phyloP scores from a whole-genome alignment of 1,140 invertebrate species.

The Pseudomyrmex flavicornis region DNA sequence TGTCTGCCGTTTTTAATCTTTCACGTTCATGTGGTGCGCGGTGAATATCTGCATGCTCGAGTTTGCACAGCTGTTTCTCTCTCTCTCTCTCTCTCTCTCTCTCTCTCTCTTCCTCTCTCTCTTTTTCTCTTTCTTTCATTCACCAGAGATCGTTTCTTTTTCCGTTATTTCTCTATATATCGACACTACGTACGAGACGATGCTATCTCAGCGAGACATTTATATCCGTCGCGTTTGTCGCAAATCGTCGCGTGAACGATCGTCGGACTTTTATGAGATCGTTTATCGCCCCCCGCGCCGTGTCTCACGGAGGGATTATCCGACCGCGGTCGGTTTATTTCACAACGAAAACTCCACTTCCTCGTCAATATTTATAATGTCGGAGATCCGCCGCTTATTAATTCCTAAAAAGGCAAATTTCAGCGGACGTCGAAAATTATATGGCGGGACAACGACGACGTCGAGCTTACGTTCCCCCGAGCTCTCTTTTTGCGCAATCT shows the following conservation, averaged over 20 bases:
- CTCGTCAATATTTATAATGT: constrained; percentile 13
- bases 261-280: constrained; percentile 39
- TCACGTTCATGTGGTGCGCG: constrained; percentile 20
- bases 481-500: constrained; percentile 40
- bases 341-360: constrained; percentile 22
- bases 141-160: neutral
- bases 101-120: too few species aligned
- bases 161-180: neutral
- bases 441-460: constrained; percentile 39
- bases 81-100: too few species aligned
- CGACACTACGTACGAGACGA: neutral
- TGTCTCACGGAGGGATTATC: neutral
- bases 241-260: constrained; percentile 9
- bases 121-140: too few species aligned
- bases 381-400: neutral
- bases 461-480: constrained; percentile 38
- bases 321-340: neutral
- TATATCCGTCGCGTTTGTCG: constrained; percentile 4
- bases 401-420: constrained; percentile 10
- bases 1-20: constrained; percentile 32
- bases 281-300: neutral
- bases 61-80: neutral
- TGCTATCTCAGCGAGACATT: constrained; percentile 9
- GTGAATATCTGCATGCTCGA: neutral
- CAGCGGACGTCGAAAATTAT: constrained; percentile 9